These are phyloP conservation scores for Chondrosia reniformis DNA, from an alignment of 37 sponge, comb jelly and placozoan species.

Conservation along the genomic window DNA sequence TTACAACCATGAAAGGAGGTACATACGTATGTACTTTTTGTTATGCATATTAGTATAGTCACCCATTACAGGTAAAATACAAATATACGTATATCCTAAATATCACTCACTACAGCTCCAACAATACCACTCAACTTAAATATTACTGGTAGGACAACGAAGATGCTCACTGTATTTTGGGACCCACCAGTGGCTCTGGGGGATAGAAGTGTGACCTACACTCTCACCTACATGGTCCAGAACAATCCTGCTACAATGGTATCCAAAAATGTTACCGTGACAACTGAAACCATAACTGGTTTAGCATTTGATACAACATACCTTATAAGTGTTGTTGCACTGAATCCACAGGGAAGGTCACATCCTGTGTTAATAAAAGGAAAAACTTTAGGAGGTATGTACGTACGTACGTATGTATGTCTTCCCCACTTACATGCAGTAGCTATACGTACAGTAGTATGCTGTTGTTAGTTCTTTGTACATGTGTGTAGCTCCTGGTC, in stretches of 20 bases:
- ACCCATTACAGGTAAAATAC: too few relatives aligned
- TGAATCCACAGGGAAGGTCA: not conserved
- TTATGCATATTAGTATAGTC: not conserved
- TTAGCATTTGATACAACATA: not conserved
- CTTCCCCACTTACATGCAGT: too few relatives aligned
- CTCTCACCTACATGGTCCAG: not conserved
- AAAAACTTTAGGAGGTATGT: not conserved
- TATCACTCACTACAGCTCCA: not conserved
- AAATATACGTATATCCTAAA: not conserved
- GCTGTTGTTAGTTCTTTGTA: not conserved
- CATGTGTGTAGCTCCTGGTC: not conserved
- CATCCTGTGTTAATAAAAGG: not conserved
- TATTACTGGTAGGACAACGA: not conserved
- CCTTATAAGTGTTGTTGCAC: not conserved
- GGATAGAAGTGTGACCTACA: conserved; percentile 11
- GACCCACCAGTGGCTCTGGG: not conserved
- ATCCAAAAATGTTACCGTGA: not conserved
- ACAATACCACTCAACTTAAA: not conserved
- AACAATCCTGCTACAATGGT: not conserved
- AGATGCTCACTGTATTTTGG: not conserved
- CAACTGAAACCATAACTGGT: not conserved
- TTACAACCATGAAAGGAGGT: not conserved
- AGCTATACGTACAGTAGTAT: not conserved
- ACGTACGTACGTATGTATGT: too few relatives aligned
- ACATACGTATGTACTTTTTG: not conserved